Evolutionary conservation across 1,140 invertebrate genomes (phyloP).

Genomic region (Bombus sibiricus): DNA sequence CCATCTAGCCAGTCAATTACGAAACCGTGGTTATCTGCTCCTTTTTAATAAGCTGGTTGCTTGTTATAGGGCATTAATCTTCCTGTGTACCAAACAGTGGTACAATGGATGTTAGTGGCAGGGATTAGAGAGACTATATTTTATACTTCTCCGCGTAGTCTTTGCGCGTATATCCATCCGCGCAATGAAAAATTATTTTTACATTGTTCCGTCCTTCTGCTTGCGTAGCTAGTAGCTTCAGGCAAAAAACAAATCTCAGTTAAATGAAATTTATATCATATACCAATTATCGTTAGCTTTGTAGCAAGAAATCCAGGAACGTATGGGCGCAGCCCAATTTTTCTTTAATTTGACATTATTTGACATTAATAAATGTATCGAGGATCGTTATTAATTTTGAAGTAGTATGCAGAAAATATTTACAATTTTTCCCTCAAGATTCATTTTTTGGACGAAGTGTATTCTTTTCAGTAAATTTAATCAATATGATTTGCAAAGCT

Average conservation of each 20-base stretch:
- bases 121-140: background rate
- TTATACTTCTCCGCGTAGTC: background rate
- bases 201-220: background rate
- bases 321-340: background rate
- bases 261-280: background rate
- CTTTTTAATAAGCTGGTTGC: background rate
- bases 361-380: background rate
- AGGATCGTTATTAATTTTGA: background rate
- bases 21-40: background rate
- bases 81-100: background rate
- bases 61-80: conserved; percentile 1
- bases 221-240: background rate
- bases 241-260: background rate
- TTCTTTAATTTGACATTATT: background rate
- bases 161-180: too few relatives aligned
- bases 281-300: background rate
- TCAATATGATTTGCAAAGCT: too few relatives aligned
- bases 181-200: conserved; percentile 18
- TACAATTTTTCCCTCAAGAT: too few relatives aligned
- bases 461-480: too few relatives aligned
- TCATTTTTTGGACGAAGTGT: too few relatives aligned
- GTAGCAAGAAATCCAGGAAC: background rate
- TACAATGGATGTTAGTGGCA: background rate
- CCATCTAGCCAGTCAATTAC: background rate
- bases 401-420: background rate